Conservation (phyloP, 2,113 vertebrate species). For the Pogonocichla stellata region DNA sequence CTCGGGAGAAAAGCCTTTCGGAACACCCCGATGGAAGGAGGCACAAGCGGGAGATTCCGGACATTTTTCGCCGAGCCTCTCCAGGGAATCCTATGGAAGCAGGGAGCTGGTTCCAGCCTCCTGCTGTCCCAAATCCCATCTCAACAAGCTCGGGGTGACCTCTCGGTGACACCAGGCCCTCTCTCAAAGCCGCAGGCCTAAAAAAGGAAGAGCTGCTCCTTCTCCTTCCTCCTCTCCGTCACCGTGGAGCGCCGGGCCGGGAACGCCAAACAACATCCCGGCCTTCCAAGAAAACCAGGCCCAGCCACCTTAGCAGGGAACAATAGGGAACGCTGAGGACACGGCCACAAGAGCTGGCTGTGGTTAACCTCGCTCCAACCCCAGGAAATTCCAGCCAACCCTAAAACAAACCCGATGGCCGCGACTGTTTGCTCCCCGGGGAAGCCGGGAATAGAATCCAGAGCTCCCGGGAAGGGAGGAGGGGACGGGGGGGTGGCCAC, state of each 20-base stretch:
- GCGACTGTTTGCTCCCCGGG: conserved; percentile 35
- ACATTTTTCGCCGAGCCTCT: neutral
- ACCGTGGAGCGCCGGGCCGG: neutral
- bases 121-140: conserved; percentile 5
- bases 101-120: neutral
- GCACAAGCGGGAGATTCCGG: conserved; percentile 4
- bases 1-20: neutral
- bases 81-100: conserved; percentile 35
- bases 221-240: neutral
- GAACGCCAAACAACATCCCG: neutral
- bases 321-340: conserved; percentile 25
- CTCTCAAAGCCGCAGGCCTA: conserved; percentile 39
- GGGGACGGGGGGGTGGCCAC: neutral
- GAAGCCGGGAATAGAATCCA: conserved; percentile 48
- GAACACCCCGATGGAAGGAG: neutral
- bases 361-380: conserved; percentile 61
- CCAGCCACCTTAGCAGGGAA: conserved; percentile 30
- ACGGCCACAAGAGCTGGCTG: conserved; percentile 40
- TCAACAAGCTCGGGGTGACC: conserved; percentile 6
- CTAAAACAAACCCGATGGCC: conserved; percentile 59
- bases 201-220: conserved; percentile 20
- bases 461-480: conserved; percentile 8
- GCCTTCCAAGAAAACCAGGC: conserved; percentile 50
- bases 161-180: neutral
- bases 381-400: conserved; percentile 64